phyloP scores from a whole-genome alignment of 2,113 vertebrate species.

The Cyphomyrus plagiostoma region DNA sequence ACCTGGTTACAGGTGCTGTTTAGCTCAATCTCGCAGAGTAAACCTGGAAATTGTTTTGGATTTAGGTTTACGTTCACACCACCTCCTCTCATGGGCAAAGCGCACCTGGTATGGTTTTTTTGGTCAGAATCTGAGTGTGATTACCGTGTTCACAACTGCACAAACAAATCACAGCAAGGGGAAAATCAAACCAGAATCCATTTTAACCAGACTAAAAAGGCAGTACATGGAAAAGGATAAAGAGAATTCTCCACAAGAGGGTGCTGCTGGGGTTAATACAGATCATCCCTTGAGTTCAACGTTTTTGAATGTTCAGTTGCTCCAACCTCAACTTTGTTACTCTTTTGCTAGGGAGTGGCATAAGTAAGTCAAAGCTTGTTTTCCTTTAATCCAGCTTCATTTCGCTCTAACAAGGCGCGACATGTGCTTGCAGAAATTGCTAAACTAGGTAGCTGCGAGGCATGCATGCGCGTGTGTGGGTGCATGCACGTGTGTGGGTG shows the following conservation, averaged over 20 bases:
- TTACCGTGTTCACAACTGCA: background rate
- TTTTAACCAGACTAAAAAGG: background rate
- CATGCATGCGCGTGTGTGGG: background rate
- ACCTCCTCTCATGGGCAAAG: background rate
- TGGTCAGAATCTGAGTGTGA: background rate
- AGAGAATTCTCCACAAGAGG: background rate
- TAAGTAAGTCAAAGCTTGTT: background rate
- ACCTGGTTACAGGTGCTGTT: background rate
- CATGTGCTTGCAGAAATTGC: constrained; percentile 1
- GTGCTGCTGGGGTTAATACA: background rate
- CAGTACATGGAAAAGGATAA: background rate
- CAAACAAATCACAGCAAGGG: background rate
- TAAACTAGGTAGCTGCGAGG: background rate
- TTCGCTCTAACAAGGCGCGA: background rate
- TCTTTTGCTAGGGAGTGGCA: background rate
- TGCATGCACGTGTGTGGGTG: background rate
- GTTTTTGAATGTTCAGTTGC: background rate
- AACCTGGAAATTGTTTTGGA: background rate
- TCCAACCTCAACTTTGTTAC: background rate
- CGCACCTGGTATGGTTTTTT: background rate
- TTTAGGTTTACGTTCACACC: background rate
- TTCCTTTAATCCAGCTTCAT: background rate
- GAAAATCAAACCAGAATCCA: background rate
- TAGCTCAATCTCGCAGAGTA: background rate
- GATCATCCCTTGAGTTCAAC: background rate